Evolutionary conservation across 1,140 invertebrate species (phyloP).

Genomic region (Steinernema feltiae): DNA sequence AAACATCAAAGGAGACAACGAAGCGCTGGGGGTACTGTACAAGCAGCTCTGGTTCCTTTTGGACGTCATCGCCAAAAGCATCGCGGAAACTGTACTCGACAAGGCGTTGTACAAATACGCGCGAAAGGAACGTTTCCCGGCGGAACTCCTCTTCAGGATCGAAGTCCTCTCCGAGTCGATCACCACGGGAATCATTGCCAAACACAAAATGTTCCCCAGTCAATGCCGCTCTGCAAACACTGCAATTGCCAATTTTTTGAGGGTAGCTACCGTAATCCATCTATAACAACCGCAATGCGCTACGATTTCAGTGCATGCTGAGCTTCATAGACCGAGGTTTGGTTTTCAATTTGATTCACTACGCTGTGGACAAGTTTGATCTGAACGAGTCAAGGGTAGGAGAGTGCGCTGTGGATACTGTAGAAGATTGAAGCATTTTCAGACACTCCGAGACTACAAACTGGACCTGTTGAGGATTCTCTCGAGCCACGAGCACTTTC

Average conservation of each 20-base stretch:
- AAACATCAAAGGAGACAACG: slow-evolving; percentile 15
- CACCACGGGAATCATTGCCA: slow-evolving; percentile 36
- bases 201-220: slow-evolving; percentile 40
- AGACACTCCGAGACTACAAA: slow-evolving; percentile 47
- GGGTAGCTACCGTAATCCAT: slow-evolving; percentile 19
- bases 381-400: slow-evolving; percentile 67
- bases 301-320: slow-evolving; percentile 70
- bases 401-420: slow-evolving; percentile 22
- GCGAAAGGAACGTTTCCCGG: slow-evolving; percentile 30
- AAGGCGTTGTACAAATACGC: slow-evolving; percentile 32
- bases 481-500: slow-evolving; percentile 63
- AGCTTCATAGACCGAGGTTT: slow-evolving; percentile 88
- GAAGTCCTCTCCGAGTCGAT: slow-evolving; percentile 22
- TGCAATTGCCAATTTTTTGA: slow-evolving; percentile 47
- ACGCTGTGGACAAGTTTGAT: slow-evolving; percentile 77
- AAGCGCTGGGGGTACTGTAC: slow-evolving; percentile 19
- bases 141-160: slow-evolving; percentile 29
- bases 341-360: slow-evolving; percentile 78
- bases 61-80: slow-evolving; percentile 45
- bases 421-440: slow-evolving; percentile 11
- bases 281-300: background rate
- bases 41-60: slow-evolving; percentile 53
- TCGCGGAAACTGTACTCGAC: slow-evolving; percentile 45
- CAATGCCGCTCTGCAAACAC: slow-evolving; percentile 48
- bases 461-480: slow-evolving; percentile 50